Evolutionary conservation across 1,140 invertebrate genomes (phyloP).

Genomic region (Tetraneura akinire): DNA sequence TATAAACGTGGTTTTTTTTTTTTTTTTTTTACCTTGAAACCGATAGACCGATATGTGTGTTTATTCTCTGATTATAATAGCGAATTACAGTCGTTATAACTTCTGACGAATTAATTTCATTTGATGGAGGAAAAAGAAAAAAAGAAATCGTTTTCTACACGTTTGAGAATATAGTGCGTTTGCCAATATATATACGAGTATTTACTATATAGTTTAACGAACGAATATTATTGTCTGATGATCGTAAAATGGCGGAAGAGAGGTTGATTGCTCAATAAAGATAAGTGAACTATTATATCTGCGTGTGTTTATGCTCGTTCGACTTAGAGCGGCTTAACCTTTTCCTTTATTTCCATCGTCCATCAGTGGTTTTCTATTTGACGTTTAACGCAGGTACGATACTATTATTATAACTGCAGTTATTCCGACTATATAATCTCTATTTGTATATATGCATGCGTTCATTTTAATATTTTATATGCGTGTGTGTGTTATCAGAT

Average conservation of each 20-base stretch:
- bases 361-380: background rate
- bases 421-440: background rate
- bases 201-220: too few species aligned
- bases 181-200: background rate
- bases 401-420: too few species aligned
- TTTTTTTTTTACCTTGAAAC: slow-evolving; percentile 29
- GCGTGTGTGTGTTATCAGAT: too few species aligned
- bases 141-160: background rate
- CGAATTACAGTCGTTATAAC: background rate
- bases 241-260: slow-evolving; percentile 22
- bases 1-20: background rate
- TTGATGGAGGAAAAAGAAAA: too few species aligned
- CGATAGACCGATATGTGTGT: background rate
- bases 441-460: background rate
- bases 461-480: too few species aligned
- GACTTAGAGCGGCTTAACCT: slow-evolving; percentile 1
- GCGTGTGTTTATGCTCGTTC: background rate
- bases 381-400: background rate
- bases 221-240: too few species aligned
- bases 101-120: background rate
- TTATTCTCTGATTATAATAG: too few species aligned
- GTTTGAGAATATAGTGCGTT: background rate
- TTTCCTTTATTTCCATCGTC: background rate
- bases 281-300: background rate
- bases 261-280: slow-evolving; percentile 24